phyloP scores from a whole-genome alignment of 2,113 vertebrate species.

The Hippopotamus amphibius region DNA sequence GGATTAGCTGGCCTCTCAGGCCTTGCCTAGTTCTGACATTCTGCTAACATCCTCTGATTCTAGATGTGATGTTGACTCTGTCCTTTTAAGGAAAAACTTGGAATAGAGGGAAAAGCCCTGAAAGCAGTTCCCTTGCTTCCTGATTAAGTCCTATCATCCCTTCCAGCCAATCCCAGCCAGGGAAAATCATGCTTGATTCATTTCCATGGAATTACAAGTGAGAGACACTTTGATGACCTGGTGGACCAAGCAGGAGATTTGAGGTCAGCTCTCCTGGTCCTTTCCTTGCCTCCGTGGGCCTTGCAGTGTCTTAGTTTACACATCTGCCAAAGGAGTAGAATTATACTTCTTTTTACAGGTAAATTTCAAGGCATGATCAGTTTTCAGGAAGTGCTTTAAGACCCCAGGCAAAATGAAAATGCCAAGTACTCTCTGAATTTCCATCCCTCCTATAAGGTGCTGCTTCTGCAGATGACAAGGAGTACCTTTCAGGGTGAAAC shows the following conservation, averaged over 20 bases:
- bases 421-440: conserved; percentile 42
- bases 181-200: conserved; percentile 50
- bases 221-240: conserved; percentile 24
- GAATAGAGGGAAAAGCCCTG: not conserved
- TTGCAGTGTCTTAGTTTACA: conserved; percentile 78
- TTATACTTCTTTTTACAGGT: conserved; percentile 74
- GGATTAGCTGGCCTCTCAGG: not conserved
- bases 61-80: conserved; percentile 41
- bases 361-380: conserved; percentile 78
- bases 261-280: not conserved
- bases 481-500: conserved; percentile 49
- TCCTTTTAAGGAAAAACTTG: conserved; percentile 53
- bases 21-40: not conserved
- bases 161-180: conserved; percentile 17
- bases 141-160: not conserved
- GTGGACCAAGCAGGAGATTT: not conserved
- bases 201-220: conserved; percentile 54
- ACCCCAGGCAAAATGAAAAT: conserved; percentile 53
- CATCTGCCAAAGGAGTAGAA: conserved; percentile 76
- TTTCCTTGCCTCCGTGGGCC: conserved; percentile 45
- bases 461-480: conserved; percentile 44
- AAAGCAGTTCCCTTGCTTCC: conserved; percentile 58
- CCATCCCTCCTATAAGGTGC: not conserved
- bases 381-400: conserved; percentile 81
- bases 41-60: conserved; percentile 2